Evolutionary conservation across 1,140 invertebrate species (phyloP).

Genomic region (Scaptomyza hsui): DNA sequence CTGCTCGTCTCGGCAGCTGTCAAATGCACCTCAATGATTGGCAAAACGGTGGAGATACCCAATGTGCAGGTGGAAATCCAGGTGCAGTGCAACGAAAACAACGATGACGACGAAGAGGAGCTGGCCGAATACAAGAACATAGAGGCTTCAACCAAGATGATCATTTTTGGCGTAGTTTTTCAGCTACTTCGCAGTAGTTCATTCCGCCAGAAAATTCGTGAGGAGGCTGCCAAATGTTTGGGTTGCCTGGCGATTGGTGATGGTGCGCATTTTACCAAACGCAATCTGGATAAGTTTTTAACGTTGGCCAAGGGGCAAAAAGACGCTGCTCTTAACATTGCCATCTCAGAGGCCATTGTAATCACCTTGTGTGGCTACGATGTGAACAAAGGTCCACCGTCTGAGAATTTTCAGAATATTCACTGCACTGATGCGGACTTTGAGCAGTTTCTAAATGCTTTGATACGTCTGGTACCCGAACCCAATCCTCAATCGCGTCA

Average conservation of each 20-base stretch:
- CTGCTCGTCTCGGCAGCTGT: constrained; percentile 78
- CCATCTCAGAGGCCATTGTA: constrained; percentile 80
- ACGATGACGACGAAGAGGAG: constrained; percentile 63
- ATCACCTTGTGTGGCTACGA: constrained; percentile 84
- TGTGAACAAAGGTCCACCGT: constrained; percentile 84
- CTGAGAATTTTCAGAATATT: constrained; percentile 86
- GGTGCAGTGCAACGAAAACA: constrained; percentile 38
- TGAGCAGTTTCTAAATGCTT: constrained; percentile 88
- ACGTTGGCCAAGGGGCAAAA: constrained; percentile 73
- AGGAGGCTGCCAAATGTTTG: constrained; percentile 78
- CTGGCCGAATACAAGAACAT: constrained; percentile 67
- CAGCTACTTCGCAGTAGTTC: constrained; percentile 70
- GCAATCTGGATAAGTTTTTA: constrained; percentile 77
- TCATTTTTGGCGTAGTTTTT: constrained; percentile 75
- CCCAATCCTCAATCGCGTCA: constrained; percentile 94
- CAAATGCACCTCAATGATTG: constrained; percentile 82
- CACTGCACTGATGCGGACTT: constrained; percentile 86
- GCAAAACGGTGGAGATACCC: constrained; percentile 75
- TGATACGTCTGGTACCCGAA: constrained; percentile 89
- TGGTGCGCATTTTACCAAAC: constrained; percentile 74
- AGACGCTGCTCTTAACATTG: constrained; percentile 81
- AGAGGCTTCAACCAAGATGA: constrained; percentile 66
- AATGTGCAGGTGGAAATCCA: constrained; percentile 76
- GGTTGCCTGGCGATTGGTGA: constrained; percentile 82
- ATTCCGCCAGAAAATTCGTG: constrained; percentile 71